Conservation (phyloP, 2,113 vertebrate genomes). For the Sitta europaea region DNA sequence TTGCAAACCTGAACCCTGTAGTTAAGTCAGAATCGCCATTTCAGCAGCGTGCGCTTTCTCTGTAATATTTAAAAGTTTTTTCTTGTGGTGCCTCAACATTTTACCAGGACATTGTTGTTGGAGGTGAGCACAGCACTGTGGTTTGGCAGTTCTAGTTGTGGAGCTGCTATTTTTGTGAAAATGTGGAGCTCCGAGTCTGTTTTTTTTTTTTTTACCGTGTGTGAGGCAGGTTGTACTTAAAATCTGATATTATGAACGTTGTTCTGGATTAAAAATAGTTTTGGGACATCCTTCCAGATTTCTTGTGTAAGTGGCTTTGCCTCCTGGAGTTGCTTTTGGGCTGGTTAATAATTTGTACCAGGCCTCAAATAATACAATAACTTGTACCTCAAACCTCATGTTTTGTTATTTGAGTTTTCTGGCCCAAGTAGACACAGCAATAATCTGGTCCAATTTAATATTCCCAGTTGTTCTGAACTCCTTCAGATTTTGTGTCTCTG, state of each 20-base stretch:
- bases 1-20: rapidly evolving
- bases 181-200: background rate
- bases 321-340: background rate
- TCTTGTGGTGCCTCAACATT: no score
- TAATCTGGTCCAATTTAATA: background rate
- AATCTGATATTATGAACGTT: rapidly evolving
- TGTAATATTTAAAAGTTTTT: rapidly evolving
- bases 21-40: rapidly evolving
- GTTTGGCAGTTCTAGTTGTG: rapidly evolving
- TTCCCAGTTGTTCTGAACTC: background rate
- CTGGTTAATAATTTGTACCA: background rate
- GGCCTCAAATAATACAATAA: background rate
- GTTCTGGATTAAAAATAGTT: background rate
- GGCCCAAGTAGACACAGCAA: background rate
- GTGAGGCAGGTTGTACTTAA: background rate
- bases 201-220: rapidly evolving
- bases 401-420: background rate
- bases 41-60: rapidly evolving
- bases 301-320: background rate
- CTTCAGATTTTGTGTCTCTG: background rate
- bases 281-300: background rate
- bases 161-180: background rate
- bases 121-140: rapidly evolving
- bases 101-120: background rate
- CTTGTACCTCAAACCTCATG: rapidly evolving